Conservation (phyloP, 1,140 invertebrate species). For the Trachymyrmex septentrionalis region DNA sequence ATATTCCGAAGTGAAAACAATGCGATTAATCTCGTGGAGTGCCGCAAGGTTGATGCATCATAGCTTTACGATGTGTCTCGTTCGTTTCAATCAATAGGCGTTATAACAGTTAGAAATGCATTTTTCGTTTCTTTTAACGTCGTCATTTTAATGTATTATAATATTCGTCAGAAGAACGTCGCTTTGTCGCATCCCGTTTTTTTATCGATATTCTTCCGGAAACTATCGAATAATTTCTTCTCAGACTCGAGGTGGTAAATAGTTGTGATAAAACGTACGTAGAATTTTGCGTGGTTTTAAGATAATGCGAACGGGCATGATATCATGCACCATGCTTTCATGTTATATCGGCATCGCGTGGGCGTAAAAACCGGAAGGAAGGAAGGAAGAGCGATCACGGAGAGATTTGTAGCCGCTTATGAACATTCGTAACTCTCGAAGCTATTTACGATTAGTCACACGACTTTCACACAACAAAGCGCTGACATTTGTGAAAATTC, state of each 20-base stretch:
- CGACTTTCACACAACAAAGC: not conserved
- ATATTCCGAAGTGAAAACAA: conserved; percentile 53
- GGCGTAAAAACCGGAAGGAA: conserved; percentile 40
- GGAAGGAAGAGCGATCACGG: not conserved
- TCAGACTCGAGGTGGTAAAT: conserved; percentile 25
- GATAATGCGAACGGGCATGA: conserved; percentile 53
- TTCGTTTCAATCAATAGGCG: not conserved
- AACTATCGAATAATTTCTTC: conserved; percentile 57
- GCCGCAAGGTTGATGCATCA: not conserved
- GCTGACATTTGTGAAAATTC: not conserved
- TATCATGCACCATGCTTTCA: conserved; percentile 18
- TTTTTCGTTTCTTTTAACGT: not conserved
- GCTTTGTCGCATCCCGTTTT: not conserved
- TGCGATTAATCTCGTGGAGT: conserved; percentile 73
- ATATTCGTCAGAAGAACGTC: not conserved
- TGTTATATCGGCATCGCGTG: conserved; percentile 20
- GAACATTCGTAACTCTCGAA: not conserved
- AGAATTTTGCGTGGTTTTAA: conserved; percentile 59
- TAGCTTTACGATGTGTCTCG: conserved; percentile 19
- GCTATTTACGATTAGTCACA: not conserved
- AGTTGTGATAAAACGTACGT: conserved; percentile 56
- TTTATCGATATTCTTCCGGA: conserved; percentile 20
- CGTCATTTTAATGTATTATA: not conserved
- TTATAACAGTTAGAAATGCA: conserved; percentile 6
- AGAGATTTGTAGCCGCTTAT: not conserved